These are phyloP conservation scores for Pocota personata DNA, from an alignment of 2,888 invertebrate species.

Conservation along the genomic window DNA sequence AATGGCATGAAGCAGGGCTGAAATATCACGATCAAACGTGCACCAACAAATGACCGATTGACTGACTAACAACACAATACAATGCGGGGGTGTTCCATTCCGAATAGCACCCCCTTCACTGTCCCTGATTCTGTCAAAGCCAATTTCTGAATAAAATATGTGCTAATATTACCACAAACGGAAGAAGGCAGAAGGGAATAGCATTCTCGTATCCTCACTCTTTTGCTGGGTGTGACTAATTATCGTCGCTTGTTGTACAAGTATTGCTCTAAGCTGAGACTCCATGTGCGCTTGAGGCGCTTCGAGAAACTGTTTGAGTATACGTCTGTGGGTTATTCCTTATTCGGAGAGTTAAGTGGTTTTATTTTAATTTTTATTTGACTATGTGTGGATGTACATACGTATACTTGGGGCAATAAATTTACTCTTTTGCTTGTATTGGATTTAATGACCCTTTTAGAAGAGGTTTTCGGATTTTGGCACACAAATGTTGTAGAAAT, in stretches of 20 bases:
- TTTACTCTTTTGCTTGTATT: slow-evolving; percentile 12
- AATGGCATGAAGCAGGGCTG: slow-evolving; percentile 63
- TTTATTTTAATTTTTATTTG: slow-evolving; percentile 33
- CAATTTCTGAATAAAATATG: slow-evolving; percentile 59
- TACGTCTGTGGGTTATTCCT: slow-evolving; percentile 60
- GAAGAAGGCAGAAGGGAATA: slow-evolving; percentile 46
- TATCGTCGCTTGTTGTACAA: slow-evolving; percentile 62
- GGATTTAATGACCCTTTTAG: slow-evolving; percentile 41
- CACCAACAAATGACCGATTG: slow-evolving; percentile 68
- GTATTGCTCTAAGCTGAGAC: slow-evolving; percentile 50
- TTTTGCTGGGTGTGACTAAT: slow-evolving; percentile 70
- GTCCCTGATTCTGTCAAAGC: slow-evolving; percentile 45
- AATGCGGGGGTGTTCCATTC: slow-evolving; percentile 47
- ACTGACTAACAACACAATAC: slow-evolving; percentile 52
- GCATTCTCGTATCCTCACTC: slow-evolving; percentile 66
- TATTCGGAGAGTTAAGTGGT: slow-evolving; percentile 63
- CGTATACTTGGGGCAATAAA: neutral
- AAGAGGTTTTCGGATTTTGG: neutral
- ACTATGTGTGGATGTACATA: neutral
- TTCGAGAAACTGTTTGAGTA: slow-evolving; percentile 44
- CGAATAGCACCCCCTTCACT: neutral
- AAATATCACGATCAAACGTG: slow-evolving; percentile 69
- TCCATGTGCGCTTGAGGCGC: slow-evolving; percentile 56
- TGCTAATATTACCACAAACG: slow-evolving; percentile 21
- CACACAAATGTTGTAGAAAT: neutral